Evolutionary conservation across 1,140 invertebrate genomes (phyloP), one percentile per base, ranked within the genome.

Genomic region (Caerostris extrusa): DNA sequence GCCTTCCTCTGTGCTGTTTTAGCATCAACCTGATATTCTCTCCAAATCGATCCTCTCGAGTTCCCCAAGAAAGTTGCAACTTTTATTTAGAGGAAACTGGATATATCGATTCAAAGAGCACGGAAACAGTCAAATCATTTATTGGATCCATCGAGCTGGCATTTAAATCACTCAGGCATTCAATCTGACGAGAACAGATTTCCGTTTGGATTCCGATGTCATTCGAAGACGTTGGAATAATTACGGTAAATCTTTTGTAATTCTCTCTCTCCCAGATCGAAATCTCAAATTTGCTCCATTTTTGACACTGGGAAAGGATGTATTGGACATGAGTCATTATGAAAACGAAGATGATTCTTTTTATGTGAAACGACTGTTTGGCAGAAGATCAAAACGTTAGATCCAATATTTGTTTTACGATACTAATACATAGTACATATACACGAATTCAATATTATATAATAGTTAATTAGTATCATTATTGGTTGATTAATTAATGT

Each of bases 91-190:
- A 58, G 82, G 77, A 50, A 83, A 83, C 57, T 69, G 14, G 90
- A 83, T 87, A 58, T 93, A 93, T 93, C 83, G 91, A 93, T 93
- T 93, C 61, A 50, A n/a, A 71, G 91, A 86, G 83, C 64, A 34
- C 82, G 69, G 91, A 93, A 93, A 93, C 91, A 93, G 91, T 87
- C 5, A 93, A 93, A 93, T 93, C 91, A 93, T 93, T 87, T 93
- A 93, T 93, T 93, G 82, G 91, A 93, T 71, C 83, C 91, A 50
- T 93, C 60, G 91, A 87, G 64, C 64, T 58, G 53, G 91, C 83
- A 93, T 93, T 93, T 87, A 86, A 93, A 93, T 93, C 83, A 60
- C 91, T 93, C 91, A 87, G 14, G 61, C 91, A 93, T 93, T 87
- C 91, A 87, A 93, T 93, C 82, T 87, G 83, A 93, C 60, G 61